These are phyloP conservation scores for Paralinhomoeus sp. DNA, from an alignment of 2,888 invertebrate species.

Conservation along the genomic window DNA sequence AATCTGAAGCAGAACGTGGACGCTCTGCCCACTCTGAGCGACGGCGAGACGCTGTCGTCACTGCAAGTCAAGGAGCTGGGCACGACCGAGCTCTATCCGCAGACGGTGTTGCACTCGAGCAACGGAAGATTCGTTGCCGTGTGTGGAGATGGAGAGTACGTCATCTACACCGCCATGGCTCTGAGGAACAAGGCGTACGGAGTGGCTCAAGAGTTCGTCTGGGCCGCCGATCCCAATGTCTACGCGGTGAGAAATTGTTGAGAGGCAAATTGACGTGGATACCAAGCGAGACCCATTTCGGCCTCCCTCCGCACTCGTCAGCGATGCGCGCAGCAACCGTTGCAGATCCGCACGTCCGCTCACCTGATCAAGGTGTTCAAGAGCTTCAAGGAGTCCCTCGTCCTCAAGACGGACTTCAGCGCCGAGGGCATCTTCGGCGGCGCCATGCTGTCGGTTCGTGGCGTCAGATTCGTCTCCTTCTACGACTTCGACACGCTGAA, in stretches of 20 bases:
- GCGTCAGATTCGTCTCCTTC: conserved; percentile 71
- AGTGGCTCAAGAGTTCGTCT: conserved; percentile 91
- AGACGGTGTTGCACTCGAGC: conserved; percentile 89
- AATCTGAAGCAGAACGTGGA: conserved; percentile 18
- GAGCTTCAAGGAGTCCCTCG: conserved; percentile 52
- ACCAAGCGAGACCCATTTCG: too few relatives aligned
- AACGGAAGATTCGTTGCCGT: conserved; percentile 74
- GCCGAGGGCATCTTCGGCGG: conserved; percentile 53
- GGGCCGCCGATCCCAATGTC: conserved; percentile 86
- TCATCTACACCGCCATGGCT: conserved; percentile 98
- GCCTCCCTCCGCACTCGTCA: too few relatives aligned
- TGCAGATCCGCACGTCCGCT: conserved; percentile 54
- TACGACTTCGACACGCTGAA: conserved; percentile 92
- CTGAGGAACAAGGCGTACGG: conserved; percentile 93
- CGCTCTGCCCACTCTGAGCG: conserved; percentile 38
- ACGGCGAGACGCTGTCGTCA: conserved; percentile 74
- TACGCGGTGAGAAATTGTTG: too few relatives aligned
- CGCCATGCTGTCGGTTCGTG: conserved; percentile 64
- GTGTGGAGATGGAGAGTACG: conserved; percentile 97
- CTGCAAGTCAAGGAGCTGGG: conserved; percentile 95
- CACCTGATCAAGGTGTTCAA: conserved; percentile 79
- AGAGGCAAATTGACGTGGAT: too few relatives aligned
- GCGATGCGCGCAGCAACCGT: too few relatives aligned
- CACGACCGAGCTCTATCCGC: conserved; percentile 94
- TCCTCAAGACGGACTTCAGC: conserved; percentile 80